Percentiles rank a stretch among this genome's conserved stretches.
These are phyloP conservation scores for Ylistrum balloti DNA, from an alignment of 1,140 invertebrate genomes.

Conservation along the genomic window DNA sequence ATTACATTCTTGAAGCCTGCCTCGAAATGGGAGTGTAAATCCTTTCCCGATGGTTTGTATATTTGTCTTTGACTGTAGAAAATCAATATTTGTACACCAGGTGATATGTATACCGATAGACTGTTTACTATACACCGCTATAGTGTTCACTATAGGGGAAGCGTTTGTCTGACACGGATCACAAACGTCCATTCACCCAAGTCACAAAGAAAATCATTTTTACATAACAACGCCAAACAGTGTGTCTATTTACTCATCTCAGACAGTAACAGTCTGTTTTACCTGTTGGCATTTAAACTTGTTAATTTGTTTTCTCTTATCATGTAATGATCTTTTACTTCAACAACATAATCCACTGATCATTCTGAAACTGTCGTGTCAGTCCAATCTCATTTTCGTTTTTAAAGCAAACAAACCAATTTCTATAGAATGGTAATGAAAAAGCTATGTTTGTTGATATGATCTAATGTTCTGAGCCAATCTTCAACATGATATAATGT, in stretches of 20 bases:
- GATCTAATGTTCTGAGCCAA: background rate
- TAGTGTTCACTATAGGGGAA: background rate
- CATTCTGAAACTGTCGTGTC: background rate
- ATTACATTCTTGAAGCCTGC: conserved; percentile 3
- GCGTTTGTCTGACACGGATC: no score
- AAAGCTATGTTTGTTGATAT: background rate
- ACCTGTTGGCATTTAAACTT: background rate
- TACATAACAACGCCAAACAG: conserved; percentile 18
- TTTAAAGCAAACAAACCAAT: background rate
- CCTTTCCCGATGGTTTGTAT: conserved; percentile 15
- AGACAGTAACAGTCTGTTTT: conserved; percentile 7
- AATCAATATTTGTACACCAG: conserved; percentile 35
- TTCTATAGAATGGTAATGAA: background rate
- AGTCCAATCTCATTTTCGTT: background rate
- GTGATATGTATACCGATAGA: background rate
- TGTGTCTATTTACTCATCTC: background rate
- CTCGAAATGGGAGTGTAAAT: conserved; percentile 9
- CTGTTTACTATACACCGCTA: background rate
- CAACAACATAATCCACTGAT: background rate
- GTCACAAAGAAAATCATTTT: conserved; percentile 27
- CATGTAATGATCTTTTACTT: background rate
- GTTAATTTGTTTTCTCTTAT: background rate
- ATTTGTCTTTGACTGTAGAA: conserved; percentile 27
- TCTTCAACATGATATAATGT: no score
- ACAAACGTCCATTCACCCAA: conserved; percentile 12